Percentiles rank a stretch among this genome's conserved stretches.
These are phyloP conservation scores for Nemapogon koenigi DNA, from an alignment of 2,888 invertebrate genomes.

Conservation along the genomic window DNA sequence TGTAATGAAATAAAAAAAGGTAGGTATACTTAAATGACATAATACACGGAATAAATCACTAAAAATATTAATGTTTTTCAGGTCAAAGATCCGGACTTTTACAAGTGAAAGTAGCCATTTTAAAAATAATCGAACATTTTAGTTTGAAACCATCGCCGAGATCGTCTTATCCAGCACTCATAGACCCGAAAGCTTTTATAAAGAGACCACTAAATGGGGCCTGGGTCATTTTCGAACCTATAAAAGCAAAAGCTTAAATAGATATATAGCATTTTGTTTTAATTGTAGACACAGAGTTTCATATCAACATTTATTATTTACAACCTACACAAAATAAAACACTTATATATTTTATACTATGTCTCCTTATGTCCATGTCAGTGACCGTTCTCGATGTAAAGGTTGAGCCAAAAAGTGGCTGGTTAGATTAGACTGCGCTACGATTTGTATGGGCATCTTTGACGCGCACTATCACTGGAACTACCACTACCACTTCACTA, in stretches of 20 bases:
- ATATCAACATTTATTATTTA: too few species aligned
- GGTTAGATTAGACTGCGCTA: too few species aligned
- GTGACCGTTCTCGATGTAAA: too few species aligned
- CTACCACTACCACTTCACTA: too few species aligned
- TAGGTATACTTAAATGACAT: neutral
- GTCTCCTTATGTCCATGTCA: too few species aligned
- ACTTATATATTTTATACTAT: too few species aligned
- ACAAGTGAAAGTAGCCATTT: slow-evolving; percentile 21
- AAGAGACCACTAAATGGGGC: slow-evolving; percentile 11
- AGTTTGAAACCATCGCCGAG: slow-evolving; percentile 19
- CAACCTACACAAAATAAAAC: too few species aligned
- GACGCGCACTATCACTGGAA: too few species aligned
- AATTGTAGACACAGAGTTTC: too few species aligned
- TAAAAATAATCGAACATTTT: slow-evolving; percentile 20
- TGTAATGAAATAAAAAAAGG: neutral
- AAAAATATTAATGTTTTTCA: slow-evolving; percentile 11
- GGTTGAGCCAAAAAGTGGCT: too few species aligned
- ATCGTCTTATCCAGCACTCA: slow-evolving; percentile 20
- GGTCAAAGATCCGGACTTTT: slow-evolving; percentile 20
- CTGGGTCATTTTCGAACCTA: slow-evolving; percentile 10
- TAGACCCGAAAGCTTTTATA: slow-evolving; percentile 16
- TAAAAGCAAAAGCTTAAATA: slow-evolving; percentile 4
- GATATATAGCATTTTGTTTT: too few species aligned
- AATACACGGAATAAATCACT: neutral
- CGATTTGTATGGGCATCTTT: too few species aligned